phyloP scores from a whole-genome alignment of 1,140 invertebrate species.

The Drosophila tristis region DNA sequence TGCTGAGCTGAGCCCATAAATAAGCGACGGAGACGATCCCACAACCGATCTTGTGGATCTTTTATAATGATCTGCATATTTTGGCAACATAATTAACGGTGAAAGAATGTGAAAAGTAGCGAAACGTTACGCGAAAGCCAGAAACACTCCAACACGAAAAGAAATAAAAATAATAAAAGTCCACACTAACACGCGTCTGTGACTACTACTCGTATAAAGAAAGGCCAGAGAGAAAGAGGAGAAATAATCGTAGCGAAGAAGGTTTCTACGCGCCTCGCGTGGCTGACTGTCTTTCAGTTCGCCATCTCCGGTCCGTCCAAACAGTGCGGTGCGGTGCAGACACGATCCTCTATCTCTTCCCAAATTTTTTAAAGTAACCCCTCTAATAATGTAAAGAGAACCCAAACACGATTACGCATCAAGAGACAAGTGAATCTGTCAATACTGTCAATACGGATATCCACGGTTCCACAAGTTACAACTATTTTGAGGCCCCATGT shows the following conservation, averaged over 20 bases:
- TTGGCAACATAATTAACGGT: constrained; percentile 82
- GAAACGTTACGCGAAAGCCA: constrained; percentile 79
- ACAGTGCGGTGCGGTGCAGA: constrained; percentile 46
- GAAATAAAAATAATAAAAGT: constrained; percentile 15
- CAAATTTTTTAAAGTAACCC: constrained; percentile 20
- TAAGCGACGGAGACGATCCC: constrained; percentile 33
- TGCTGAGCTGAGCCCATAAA: constrained; percentile 44
- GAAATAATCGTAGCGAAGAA: constrained; percentile 25
- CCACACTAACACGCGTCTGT: constrained; percentile 49
- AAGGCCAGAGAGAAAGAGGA: constrained; percentile 45
- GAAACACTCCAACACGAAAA: constrained; percentile 24
- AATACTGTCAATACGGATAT: constrained; percentile 21
- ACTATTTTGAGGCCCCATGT: constrained; percentile 17
- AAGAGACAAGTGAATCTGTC: constrained; percentile 37
- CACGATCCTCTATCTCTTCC: constrained; percentile 34
- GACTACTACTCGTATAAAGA: constrained; percentile 42
- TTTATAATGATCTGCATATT: constrained; percentile 80
- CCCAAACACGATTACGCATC: constrained; percentile 8
- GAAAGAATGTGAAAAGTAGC: constrained; percentile 83
- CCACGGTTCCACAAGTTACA: not conserved
- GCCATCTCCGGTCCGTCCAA: constrained; percentile 61
- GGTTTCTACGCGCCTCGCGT: constrained; percentile 63
- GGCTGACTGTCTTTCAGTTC: constrained; percentile 54
- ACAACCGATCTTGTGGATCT: constrained; percentile 51
- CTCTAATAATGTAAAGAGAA: constrained; percentile 27